Base-by-base conservation (phyloP, 2,888 invertebrate genomes). In the Patella depressa region DNA sequence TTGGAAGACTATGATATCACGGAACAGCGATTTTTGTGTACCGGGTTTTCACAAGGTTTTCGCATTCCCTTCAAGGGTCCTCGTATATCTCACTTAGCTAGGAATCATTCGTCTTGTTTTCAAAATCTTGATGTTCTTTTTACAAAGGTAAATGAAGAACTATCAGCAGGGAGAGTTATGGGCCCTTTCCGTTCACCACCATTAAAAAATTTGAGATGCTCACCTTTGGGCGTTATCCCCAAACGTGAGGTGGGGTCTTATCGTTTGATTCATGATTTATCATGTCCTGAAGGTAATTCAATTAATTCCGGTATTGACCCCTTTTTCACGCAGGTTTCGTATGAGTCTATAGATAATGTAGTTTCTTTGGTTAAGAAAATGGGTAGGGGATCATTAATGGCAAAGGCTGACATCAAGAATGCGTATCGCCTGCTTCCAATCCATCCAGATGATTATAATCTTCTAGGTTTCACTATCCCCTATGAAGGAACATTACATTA, bases 341-440 rank as follows among this genome's bases (percentile, higher is more conserved):
- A 73, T 54, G 53, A 45, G 5, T 53, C 53, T 7, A 53, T 73
- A 24, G 73, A 73, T 9, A 73, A 7, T 24, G 73, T 54, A 19
- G 24, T 73, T 15, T 17, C 15, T 15, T 19, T 73, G 53, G 54
- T 73, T 24, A 24, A 73, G n/a, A n/a, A 53, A 19, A 19, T 54
- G n/a, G 73, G 57, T 15, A n/a, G n/a, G 12, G 73, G 73, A 0
- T 7, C 53, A n/a, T 29, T 53, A 7, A 24, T 73, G 11, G 73
- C 54, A 54, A 73, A 73, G 53, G 54, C 55, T 24, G 73, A 73
- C 54, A 53, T 73, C 12, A 53, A 54, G 55, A 73, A 54, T 55
- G 73, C n/a, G n/a, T n/a, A n/a, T n/a, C n/a, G n/a, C 9, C 45
- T 45, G 5, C 45, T 45, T 45, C 45, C 9, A 9, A 45, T 45